These are phyloP conservation scores for Hoplostethus atlanticus DNA, from an alignment of 2,797 vertebrate genomes.

Conservation along the genomic window DNA sequence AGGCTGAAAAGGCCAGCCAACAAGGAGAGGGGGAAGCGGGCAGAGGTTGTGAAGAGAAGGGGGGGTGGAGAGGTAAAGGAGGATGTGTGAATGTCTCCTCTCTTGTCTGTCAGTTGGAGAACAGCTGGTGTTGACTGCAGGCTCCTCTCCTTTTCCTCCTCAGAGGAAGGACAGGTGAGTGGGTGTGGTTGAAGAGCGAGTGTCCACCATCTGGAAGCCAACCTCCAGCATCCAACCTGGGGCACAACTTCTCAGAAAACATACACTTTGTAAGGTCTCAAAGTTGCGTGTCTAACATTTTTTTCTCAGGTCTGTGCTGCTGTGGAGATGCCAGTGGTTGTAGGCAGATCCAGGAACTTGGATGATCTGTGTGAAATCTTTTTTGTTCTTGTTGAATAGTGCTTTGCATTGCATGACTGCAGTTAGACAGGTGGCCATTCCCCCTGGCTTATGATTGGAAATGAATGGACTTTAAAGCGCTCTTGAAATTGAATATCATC, in stretches of 20 bases:
- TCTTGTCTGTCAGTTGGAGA: constrained; percentile 46
- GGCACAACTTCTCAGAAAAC: constrained; percentile 11
- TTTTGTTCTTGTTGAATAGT: constrained; percentile 26
- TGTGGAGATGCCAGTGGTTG: not conserved
- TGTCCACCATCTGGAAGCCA: constrained; percentile 52
- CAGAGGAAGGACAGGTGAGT: constrained; percentile 66
- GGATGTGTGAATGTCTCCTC: constrained; percentile 8
- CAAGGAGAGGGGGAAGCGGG: constrained; percentile 35
- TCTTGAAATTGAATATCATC: constrained; percentile 59
- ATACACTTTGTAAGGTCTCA: constrained; percentile 12
- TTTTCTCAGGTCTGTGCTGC: not conserved
- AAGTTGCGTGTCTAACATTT: not conserved
- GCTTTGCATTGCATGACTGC: constrained; percentile 16
- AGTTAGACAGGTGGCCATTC: constrained; percentile 49
- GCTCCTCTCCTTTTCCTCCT: constrained; percentile 24
- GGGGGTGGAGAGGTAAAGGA: constrained; percentile 31
- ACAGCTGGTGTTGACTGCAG: constrained; percentile 70
- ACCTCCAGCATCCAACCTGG: not conserved
- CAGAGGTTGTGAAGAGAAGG: constrained; percentile 25
- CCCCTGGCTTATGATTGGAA: constrained; percentile 44
- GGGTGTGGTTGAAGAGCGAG: constrained; percentile 48
- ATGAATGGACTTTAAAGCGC: constrained; percentile 24
- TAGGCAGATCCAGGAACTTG: constrained; percentile 1
- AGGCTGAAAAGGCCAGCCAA: constrained; percentile 76
- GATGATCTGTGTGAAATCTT: constrained; percentile 12